Percentiles rank a stretch among this genome's conserved stretches.
Evolutionary conservation across 2,888 invertebrate species (phyloP).

Genomic region (Athripsodes cinereus): DNA sequence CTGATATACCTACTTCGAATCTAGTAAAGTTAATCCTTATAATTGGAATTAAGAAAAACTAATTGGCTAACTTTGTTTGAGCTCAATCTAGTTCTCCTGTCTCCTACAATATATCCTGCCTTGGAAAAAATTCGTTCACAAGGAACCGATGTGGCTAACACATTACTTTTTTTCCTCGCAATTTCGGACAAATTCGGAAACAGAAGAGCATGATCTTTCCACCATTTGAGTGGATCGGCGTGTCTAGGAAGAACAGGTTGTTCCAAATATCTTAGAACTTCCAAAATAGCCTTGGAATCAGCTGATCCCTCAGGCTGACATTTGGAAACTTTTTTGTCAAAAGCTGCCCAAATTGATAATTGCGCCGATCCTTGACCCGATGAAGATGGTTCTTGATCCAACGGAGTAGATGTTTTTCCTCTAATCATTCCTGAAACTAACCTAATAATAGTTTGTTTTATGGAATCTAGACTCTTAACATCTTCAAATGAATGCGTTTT

Average conservation of each 20-base stretch:
- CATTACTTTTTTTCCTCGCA: neutral
- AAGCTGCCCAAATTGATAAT: neutral
- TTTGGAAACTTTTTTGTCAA: neutral
- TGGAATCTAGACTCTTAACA: neutral
- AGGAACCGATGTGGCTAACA: neutral
- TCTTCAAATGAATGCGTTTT: neutral
- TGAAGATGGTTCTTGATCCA: neutral
- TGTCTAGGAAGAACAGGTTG: neutral
- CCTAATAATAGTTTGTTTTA: neutral
- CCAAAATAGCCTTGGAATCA: neutral
- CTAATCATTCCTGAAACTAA: neutral
- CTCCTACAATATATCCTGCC: neutral
- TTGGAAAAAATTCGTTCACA: constrained; percentile 5
- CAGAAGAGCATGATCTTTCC: constrained; percentile 4
- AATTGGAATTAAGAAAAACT: neutral
- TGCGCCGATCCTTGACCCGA: neutral
- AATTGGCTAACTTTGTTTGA: neutral
- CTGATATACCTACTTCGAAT: neutral
- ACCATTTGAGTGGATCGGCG: constrained; percentile 4
- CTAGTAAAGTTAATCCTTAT: neutral
- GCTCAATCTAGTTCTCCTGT: constrained; percentile 7
- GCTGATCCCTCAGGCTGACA: neutral
- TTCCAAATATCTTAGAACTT: neutral
- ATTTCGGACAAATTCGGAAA: constrained; percentile 1
- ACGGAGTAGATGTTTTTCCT: neutral